Base-by-base conservation (phyloP, 2,888 invertebrate species). In the Zaprionus bogoriensis region DNA sequence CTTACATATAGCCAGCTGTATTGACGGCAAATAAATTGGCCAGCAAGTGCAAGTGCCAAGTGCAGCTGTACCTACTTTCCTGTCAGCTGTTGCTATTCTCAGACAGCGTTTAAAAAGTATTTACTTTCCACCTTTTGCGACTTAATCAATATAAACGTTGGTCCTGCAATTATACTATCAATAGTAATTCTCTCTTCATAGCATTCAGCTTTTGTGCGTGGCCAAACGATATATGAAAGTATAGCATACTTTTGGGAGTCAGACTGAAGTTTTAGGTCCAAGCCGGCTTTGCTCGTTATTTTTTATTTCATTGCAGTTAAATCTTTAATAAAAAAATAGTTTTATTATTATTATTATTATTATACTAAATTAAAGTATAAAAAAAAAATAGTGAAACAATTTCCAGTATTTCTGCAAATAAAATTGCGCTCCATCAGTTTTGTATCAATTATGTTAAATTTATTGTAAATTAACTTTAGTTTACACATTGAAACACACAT, bases 401-500 rank as follows among this genome's bases (percentile, higher is more conserved):
- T 19, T 6, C 7, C 9, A 19, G 2, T 17, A 14, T 6, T 7
- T 7, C 3, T 19, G 7, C 5, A 7, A 17, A 4, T 32, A 12
- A 32, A 39, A 20, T 4, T 2, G 7, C 5, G 3, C 10, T 20
- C 19, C 1, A 20, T 20, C 0, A n/a, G 19, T 36, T 9, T 36
- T 68, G 28, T 58, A 66, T 75, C 50, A 63, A 55, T 77, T 77
- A 60, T 51, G 58, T 80, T 65, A 52, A 39, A 38, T 78, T 73
- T 73, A 69, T 67, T 82, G 72, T 79, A 72, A 67, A 67, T 72
- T 78, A 78, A 65, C 65, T 67, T 67, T 69, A 85, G 65, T 65
- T 82, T 85, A 78, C 79, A 79, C 59, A 57, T 69, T 75, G 69
- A 78, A 70, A 83, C 74, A 73, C 55, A 64, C 51, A 69, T 62